phyloP scores from a whole-genome alignment of 2,888 invertebrate genomes.

The Conops quadrifasciatus region DNA sequence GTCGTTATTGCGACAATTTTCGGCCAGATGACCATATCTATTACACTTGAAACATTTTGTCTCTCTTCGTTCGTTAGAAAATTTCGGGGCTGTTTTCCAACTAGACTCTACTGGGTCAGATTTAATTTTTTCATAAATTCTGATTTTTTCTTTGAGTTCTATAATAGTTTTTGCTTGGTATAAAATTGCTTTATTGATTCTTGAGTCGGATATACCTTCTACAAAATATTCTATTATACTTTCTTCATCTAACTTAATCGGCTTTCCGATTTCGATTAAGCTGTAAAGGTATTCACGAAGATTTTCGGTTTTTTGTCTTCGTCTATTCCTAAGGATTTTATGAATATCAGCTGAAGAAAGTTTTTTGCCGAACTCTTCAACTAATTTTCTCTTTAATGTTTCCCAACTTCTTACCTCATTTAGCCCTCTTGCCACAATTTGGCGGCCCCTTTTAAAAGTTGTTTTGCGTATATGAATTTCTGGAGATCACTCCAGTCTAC shows the following conservation, averaged over 20 bases:
- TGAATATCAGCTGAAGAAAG: constrained; percentile 34
- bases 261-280: constrained; percentile 33
- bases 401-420: too few relatives aligned
- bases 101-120: too few relatives aligned
- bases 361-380: constrained; percentile 35
- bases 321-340: constrained; percentile 27
- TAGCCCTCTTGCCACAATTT: too few relatives aligned
- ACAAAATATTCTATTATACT: constrained; percentile 34
- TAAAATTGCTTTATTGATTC: constrained; percentile 30
- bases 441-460: too few relatives aligned
- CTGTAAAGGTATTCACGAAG: constrained; percentile 33
- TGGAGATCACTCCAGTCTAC: too few relatives aligned
- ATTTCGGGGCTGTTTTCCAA: too few relatives aligned
- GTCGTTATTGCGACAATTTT: too few relatives aligned
- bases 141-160: constrained; percentile 10
- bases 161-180: constrained; percentile 27
- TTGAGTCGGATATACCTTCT: constrained; percentile 35
- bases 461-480: too few relatives aligned
- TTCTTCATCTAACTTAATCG: constrained; percentile 34
- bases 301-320: constrained; percentile 36
- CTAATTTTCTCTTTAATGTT: too few relatives aligned
- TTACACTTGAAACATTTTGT: too few relatives aligned
- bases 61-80: too few relatives aligned
- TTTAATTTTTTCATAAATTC: constrained; percentile 21
- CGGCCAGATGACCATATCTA: too few relatives aligned